phyloP scores from a whole-genome alignment of 2,113 vertebrate species.

The Coptodon rendalli region DNA sequence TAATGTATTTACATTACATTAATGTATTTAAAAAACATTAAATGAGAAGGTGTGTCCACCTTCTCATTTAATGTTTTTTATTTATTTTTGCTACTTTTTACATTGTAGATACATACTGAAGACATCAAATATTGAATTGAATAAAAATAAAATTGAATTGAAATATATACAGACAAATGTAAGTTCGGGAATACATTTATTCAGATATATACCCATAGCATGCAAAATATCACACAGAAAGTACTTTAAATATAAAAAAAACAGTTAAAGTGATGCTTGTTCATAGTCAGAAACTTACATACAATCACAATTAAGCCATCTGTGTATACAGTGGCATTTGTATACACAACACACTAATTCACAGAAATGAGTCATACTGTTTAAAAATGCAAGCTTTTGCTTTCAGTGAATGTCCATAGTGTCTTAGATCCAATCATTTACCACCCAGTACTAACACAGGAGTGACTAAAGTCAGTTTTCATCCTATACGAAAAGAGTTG shows the following conservation, averaged over 20 bases:
- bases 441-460: neutral
- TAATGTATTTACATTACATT: neutral
- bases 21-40: neutral
- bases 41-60: neutral
- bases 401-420: neutral
- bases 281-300: neutral
- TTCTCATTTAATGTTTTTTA: neutral
- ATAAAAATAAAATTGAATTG: accelerated
- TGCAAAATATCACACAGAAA: neutral
- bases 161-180: neutral
- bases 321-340: neutral
- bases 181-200: neutral
- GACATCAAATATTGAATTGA: neutral
- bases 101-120: neutral
- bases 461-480: neutral
- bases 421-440: neutral
- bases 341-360: neutral
- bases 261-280: neutral
- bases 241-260: neutral
- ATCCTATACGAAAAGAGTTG: neutral
- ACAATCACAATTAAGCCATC: neutral
- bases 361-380: neutral
- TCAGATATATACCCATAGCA: neutral
- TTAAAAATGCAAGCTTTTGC: neutral
- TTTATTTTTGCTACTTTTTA: neutral